Conservation (phyloP, 2,888 invertebrate genomes). For the Harpalus rufipes region DNA sequence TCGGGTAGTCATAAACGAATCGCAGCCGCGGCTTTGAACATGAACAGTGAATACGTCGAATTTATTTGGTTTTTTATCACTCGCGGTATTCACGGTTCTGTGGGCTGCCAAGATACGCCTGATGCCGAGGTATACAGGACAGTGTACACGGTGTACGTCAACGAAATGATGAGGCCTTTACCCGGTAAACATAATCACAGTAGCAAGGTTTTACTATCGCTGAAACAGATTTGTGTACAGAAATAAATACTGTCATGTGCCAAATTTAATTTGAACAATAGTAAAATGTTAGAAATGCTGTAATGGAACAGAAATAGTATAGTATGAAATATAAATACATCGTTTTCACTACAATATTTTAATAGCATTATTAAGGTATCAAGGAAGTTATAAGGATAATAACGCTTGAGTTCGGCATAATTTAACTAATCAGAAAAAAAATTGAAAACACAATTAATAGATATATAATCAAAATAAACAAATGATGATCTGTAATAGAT, state of each 20-base stretch:
- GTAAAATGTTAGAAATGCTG: background rate
- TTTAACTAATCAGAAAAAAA: no score
- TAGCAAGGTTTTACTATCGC: background rate
- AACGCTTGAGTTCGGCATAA: no score
- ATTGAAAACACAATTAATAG: no score
- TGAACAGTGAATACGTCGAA: constrained; percentile 59
- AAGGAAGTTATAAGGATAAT: no score
- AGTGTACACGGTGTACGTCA: no score
- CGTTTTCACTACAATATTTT: no score
- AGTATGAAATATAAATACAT: no score
- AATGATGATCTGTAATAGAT: no score
- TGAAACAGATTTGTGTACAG: background rate
- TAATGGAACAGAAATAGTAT: background rate
- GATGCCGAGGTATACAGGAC: background rate
- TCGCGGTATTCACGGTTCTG: constrained; percentile 11
- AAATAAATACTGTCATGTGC: background rate
- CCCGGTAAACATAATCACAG: constrained; percentile 9
- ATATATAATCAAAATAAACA: no score
- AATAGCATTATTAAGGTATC: no score
- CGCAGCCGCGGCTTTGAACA: constrained; percentile 39
- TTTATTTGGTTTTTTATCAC: constrained; percentile 59
- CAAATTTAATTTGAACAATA: background rate
- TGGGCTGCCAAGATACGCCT: constrained; percentile 17
- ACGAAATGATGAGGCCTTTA: background rate
- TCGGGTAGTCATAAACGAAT: constrained; percentile 52